Evolutionary conservation across 2,888 invertebrate species (phyloP).

Genomic region (Thymelicus lineola): DNA sequence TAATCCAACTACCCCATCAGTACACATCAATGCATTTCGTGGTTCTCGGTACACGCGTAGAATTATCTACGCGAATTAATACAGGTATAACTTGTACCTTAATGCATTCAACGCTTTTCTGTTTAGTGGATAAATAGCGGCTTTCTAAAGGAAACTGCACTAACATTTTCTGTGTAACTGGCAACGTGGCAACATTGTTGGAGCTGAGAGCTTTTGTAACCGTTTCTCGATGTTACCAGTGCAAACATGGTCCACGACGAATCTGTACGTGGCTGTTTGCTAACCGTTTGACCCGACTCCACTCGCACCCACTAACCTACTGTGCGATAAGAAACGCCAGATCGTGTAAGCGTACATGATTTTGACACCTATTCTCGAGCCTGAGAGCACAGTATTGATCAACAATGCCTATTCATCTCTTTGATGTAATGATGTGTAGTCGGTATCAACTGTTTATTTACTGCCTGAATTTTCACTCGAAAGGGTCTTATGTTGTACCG

Average conservation of each 20-base stretch:
- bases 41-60: slow-evolving; percentile 33
- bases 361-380: slow-evolving; percentile 59
- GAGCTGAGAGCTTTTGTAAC: slow-evolving; percentile 65
- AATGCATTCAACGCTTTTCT: slow-evolving; percentile 40
- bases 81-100: slow-evolving; percentile 21
- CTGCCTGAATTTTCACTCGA: slow-evolving; percentile 57
- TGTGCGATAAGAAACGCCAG: slow-evolving; percentile 63
- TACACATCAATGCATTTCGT: slow-evolving; percentile 18
- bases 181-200: slow-evolving; percentile 59
- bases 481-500: slow-evolving; percentile 54
- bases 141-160: slow-evolving; percentile 50
- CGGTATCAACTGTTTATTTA: slow-evolving; percentile 83
- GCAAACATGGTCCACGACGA: slow-evolving; percentile 70
- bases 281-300: slow-evolving; percentile 78
- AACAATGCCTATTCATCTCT: slow-evolving; percentile 68
- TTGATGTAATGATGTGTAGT: slow-evolving; percentile 81
- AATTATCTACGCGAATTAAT: slow-evolving; percentile 38
- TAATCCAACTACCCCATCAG: neutral
- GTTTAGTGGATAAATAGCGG: slow-evolving; percentile 37
- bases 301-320: slow-evolving; percentile 79
- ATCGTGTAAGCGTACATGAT: slow-evolving; percentile 49
- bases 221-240: slow-evolving; percentile 66
- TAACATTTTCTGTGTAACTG: slow-evolving; percentile 58
- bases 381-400: slow-evolving; percentile 67
- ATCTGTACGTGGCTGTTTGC: slow-evolving; percentile 70